These are phyloP conservation scores for Embidobia sp. DNA, from an alignment of 2,888 invertebrate genomes.

Conservation along the genomic window DNA sequence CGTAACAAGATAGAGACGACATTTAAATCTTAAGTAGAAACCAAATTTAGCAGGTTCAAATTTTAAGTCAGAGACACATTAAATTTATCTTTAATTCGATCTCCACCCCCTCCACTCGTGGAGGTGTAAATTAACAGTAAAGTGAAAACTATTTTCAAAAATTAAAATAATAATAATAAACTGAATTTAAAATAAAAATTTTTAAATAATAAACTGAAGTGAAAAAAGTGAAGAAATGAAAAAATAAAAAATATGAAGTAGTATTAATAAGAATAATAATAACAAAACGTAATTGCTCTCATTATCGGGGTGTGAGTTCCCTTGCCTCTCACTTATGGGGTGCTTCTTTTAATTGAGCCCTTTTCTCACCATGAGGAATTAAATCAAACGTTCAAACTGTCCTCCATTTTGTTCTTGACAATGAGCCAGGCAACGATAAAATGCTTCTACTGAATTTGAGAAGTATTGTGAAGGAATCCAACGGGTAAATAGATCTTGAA, in stretches of 20 bases:
- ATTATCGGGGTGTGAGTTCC: too few relatives aligned
- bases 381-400: background rate
- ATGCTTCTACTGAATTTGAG: too few relatives aligned
- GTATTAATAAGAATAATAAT: background rate
- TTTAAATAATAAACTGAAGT: background rate
- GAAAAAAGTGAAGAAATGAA: background rate
- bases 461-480: too few relatives aligned
- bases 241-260: background rate
- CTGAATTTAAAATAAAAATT: background rate
- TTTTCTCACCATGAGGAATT: background rate
- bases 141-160: too few relatives aligned
- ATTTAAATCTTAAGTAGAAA: too few relatives aligned
- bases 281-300: too few relatives aligned
- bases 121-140: background rate
- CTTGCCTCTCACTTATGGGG: too few relatives aligned
- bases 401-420: too few relatives aligned
- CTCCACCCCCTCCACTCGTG: background rate
- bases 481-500: too few relatives aligned
- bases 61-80: too few relatives aligned
- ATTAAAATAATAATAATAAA: too few relatives aligned
- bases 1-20: background rate
- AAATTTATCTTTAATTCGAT: background rate
- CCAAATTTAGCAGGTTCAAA: background rate
- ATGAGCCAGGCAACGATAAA: too few relatives aligned
- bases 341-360: background rate